Evolutionary conservation across 2,888 invertebrate species (phyloP), one percentile per base, ranked within the genome.

Genomic region (Protonemura montana): DNA sequence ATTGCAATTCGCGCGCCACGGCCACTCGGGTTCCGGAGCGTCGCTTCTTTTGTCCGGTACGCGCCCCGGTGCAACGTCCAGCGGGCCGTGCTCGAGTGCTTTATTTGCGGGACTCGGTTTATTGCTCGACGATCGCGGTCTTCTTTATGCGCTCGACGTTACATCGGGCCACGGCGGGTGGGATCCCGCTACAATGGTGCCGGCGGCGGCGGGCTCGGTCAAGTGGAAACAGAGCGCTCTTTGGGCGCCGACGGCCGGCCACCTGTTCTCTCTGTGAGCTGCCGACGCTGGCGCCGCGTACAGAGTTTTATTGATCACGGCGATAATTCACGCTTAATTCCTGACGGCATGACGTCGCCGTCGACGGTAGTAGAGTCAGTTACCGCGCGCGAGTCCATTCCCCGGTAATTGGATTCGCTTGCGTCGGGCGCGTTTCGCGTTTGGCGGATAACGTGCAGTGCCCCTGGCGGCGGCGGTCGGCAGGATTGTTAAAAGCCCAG

Each of bases 261-360:
- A 59, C 59, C 59, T 59, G 59, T 59, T 59, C 59, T 59, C 59
- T 35, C 35, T 35, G 35, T 35, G 35, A 3, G 35, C 35, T 10
- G 10, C 35, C 35, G 35, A 3, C 59, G 59, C 59, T 21, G 59
- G 2, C 21, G 59, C 59, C 59, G 59, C 59, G 59, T 59, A 59
- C 59, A 59, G 59, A 59, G 59, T 59, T 59, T 59, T 59, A 59
- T 59, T 21, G 59, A 59, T 59, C 59, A 59, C 59, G 59, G 59
- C 59, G 59, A 59, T 59, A 10, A 59, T 59, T 59, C 59, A 59
- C 59, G 59, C 59, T 10, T 59, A 59, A 59, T 59, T 59, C 59
- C 59, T 21, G 59, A 59, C 59, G 3, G 16, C 59, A 6, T 10
- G 59, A 59, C 59, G 59, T 21, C 59, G 59, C 7, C 59, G 6